Evolutionary conservation across 2,797 vertebrate species (phyloP), one percentile per base, ranked within the genome.

Genomic region (Anguilla anguilla): DNA sequence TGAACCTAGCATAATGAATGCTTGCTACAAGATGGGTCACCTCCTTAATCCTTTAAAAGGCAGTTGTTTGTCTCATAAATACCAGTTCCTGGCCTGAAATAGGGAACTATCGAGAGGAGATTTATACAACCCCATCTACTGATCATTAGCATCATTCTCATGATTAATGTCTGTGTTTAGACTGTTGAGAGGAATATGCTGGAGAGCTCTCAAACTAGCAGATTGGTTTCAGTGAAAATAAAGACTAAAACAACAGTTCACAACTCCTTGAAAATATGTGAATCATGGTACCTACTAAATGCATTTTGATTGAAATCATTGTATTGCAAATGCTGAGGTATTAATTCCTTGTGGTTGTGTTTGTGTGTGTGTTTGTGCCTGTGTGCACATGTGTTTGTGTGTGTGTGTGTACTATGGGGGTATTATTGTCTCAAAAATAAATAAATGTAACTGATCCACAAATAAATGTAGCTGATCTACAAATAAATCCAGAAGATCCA

Each of bases 31-130:
- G 51, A 84, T 57, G n/a, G 19, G 83, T 59, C 83, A 84, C 83
- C 51, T 84, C 83, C 53, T 31, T 59, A 84, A 59, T 55, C 83
- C 39, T 84, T 84, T 59, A 84, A 84, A 84, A 84, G 83, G 51
- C 51, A 84, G 49, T 59, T 84, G 53, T 57, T 84, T 55, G 10
- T 59, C 49, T 22, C 83, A 84, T 84, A 84, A 84, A 84, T 59
- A 84, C 53, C 25, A 35, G 53, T 35, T 28, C 83, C n/a, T n/a
- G n/a, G 51, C 17, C 51, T 84, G 53, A 84, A 53, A 84, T 13
- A 57, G 53, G 59, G 83, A 55, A 84, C 53, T 4, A 84, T 53
- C 35, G 28, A 84, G 83, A 55, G 51, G 28, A 55, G 49, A 9
- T 25, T 57, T 55, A 84, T 84, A 59, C n/a, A 84, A 43, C 31